Conservation (phyloP, 1,140 invertebrate genomes). For the Zophobas atratus region DNA sequence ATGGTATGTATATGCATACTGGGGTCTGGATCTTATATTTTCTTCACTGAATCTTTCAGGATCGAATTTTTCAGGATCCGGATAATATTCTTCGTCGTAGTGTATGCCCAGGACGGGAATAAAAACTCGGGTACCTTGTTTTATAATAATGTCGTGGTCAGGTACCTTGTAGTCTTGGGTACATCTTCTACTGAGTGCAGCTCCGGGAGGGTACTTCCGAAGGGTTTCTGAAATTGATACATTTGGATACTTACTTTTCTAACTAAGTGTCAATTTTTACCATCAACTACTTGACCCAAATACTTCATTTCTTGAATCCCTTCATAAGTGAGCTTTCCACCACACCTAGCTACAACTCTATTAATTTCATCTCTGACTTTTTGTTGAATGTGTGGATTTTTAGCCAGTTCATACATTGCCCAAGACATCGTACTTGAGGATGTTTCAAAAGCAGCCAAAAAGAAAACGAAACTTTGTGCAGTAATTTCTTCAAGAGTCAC, state of each 20-base stretch:
- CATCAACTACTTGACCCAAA: constrained; percentile 63
- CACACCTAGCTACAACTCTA: constrained; percentile 45
- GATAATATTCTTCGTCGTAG: neutral
- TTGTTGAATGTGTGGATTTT: constrained; percentile 72
- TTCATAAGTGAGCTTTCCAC: constrained; percentile 65
- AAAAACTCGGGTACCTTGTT: constrained; percentile 66
- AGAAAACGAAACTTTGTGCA: too few relatives aligned
- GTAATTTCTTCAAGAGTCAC: too few relatives aligned
- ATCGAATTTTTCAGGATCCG: neutral
- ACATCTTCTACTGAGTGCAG: constrained; percentile 46
- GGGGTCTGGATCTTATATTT: neutral
- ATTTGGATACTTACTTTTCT: too few relatives aligned
- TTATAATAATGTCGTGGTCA: constrained; percentile 66
- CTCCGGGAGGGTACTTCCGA: neutral
- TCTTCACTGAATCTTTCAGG: neutral
- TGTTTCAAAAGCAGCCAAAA: constrained; percentile 69
- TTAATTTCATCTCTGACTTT: constrained; percentile 74
- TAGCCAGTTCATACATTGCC: constrained; percentile 71
- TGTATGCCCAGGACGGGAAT: constrained; percentile 70
- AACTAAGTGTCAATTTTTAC: constrained; percentile 33
- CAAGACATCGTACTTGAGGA: constrained; percentile 72
- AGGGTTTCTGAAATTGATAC: too few relatives aligned
- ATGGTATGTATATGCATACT: neutral
- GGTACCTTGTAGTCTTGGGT: constrained; percentile 68
- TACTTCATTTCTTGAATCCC: constrained; percentile 67